These are phyloP conservation scores for Bombus turneri DNA, from an alignment of 1,140 invertebrate species.

Conservation along the genomic window DNA sequence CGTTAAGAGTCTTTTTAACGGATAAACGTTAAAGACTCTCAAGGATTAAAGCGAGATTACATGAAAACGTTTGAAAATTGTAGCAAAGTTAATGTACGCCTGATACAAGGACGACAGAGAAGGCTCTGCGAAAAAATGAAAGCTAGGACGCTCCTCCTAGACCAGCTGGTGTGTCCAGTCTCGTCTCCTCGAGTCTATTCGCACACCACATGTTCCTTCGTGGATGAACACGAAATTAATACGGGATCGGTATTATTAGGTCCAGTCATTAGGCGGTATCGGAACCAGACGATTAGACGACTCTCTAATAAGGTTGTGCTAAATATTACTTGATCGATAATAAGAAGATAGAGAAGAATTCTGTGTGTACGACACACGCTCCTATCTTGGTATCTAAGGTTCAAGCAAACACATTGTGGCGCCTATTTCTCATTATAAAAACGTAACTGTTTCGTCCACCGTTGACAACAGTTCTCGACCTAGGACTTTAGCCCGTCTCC, in stretches of 20 bases:
- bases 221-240: constrained; percentile 70
- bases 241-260: constrained; percentile 70
- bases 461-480: neutral
- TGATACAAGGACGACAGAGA: neutral
- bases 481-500: constrained; percentile 23
- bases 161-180: constrained; percentile 70
- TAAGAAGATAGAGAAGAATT: neutral
- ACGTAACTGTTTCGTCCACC: neutral
- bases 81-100: no score
- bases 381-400: constrained; percentile 6
- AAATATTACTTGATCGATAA: constrained; percentile 13
- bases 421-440: neutral
- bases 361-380: neutral
- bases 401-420: neutral
- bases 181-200: constrained; percentile 67
- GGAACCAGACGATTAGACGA: constrained; percentile 62
- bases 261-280: constrained; percentile 56
- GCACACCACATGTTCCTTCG: constrained; percentile 74
- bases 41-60: neutral
- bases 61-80: neutral
- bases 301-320: constrained; percentile 45
- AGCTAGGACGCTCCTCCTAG: constrained; percentile 68
- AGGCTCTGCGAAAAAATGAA: constrained; percentile 35
- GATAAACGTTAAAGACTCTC: no score
- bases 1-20: neutral